Base-by-base conservation (phyloP, 2,113 vertebrate species). In the Callithrix jacchus region DNA sequence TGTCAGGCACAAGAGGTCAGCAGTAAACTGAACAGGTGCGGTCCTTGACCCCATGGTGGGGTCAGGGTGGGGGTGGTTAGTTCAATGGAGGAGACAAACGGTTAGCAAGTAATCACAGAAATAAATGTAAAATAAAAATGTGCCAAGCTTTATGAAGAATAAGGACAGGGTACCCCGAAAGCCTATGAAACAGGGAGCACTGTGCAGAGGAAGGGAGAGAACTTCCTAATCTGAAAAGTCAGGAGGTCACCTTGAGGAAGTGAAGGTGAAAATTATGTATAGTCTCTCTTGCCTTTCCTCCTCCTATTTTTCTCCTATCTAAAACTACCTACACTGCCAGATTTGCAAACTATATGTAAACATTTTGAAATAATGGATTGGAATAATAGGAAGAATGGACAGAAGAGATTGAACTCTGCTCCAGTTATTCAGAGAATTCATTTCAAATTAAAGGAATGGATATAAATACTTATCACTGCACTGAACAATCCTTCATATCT, bases 361-460 rank as follows among this genome's bases (percentile, higher is more conserved):
- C 58, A 13, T 30, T 93, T 82, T 84, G 12, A 37, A 87, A 64
- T 37, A 88, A 71, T 9, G 21, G 32, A 47, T 7, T 27, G 47
- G 30, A n/a, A 49, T 54, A 61, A 42, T 9, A 89, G 35, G 58
- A 89, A 73, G 45, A 45, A 30, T 21, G 42, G n/a, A 56, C 32
- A 61, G n/a, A 14, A 7, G 35, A 70, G 71, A 76, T 14, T 74
- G 54, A 91, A 45, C 12, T 27, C 16, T 40, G 17, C 20, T 37
- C 1, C 3, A 64, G 20, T 0, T n/a, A 61, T 84, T 92, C 30
- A 54, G 32, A 61, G 5, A 77, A 45, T 89, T 66, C 66, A 68
- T 89, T 92, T 87, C 45, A 61, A 71, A 97, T 85, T 21, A 83
- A 91, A 35, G 20, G 58, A 25, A 71, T 54, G 3, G 76, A 77